These are phyloP conservation scores for Creontiades dilutus DNA, from an alignment of 2,888 invertebrate genomes.

Conservation along the genomic window DNA sequence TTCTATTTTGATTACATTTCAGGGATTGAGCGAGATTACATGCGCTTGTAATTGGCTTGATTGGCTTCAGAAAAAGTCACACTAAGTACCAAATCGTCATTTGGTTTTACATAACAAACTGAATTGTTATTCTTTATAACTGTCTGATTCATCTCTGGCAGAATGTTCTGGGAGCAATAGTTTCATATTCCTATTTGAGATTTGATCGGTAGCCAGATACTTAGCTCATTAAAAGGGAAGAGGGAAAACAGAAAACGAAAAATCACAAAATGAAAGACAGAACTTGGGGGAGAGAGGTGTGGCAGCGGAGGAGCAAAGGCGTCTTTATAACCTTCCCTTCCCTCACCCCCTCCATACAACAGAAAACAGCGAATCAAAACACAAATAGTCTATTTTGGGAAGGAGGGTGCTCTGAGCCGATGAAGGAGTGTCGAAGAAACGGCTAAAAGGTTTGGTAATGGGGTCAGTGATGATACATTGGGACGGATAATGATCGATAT, in stretches of 20 bases:
- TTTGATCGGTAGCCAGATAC: not conserved
- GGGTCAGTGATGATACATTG: conserved; percentile 35
- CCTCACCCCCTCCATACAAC: not conserved
- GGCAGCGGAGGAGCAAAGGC: not conserved
- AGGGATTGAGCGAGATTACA: too few species aligned
- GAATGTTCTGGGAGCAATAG: too few species aligned
- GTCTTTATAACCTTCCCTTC: conserved; percentile 1
- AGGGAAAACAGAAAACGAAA: not conserved
- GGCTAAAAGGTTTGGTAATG: conserved; percentile 26
- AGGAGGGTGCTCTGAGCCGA: conserved; percentile 14
- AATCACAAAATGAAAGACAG: conserved; percentile 26
- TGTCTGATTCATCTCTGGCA: too few species aligned
- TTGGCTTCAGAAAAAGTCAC: too few species aligned
- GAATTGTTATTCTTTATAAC: too few species aligned
- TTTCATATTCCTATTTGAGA: not conserved
- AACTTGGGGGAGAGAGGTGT: not conserved
- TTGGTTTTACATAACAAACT: too few species aligned
- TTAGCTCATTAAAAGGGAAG: not conserved
- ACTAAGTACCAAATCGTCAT: too few species aligned
- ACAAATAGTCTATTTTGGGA: conserved; percentile 51
- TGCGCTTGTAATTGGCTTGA: too few species aligned
- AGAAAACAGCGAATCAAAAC: conserved; percentile 41
- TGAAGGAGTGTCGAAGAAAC: conserved; percentile 40
- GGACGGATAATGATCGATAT: not conserved
- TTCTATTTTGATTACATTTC: too few species aligned